A percentile compares a stretch with the other conserved stretches of the same genome.
Evolutionary conservation across 1,140 invertebrate genomes (phyloP).

Genomic region (Eufriesea mexicana): DNA sequence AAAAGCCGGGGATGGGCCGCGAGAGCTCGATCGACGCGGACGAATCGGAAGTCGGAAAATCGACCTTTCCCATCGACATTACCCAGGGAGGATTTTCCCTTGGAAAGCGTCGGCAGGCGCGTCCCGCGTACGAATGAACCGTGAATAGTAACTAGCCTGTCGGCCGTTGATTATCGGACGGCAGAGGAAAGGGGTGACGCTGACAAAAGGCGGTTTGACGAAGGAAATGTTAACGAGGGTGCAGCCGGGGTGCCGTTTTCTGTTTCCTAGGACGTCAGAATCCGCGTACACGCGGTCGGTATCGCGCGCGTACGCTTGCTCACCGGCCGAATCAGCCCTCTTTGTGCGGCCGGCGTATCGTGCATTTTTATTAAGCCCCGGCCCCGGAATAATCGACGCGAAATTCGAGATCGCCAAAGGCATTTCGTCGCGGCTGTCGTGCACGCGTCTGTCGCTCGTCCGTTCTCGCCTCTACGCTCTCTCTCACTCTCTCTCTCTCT

Average conservation of each 20-base stretch:
- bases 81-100: neutral
- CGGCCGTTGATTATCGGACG: conserved; percentile 22
- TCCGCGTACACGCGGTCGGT: conserved; percentile 12
- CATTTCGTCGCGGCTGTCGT: conserved; percentile 31
- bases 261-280: conserved; percentile 65
- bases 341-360: conserved; percentile 57
- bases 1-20: neutral
- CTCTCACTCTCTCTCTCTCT: neutral
- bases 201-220: conserved; percentile 62
- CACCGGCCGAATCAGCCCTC: conserved; percentile 37
- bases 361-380: conserved; percentile 65
- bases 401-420: conserved; percentile 66
- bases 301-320: neutral
- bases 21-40: no score
- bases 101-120: no score
- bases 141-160: conserved; percentile 27
- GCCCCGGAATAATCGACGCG: conserved; percentile 60
- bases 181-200: conserved; percentile 51
- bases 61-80: conserved; percentile 15
- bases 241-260: conserved; percentile 31
- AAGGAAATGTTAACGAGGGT: conserved; percentile 68
- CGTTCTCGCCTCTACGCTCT: neutral
- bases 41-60: neutral
- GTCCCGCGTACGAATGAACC: neutral
- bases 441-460: neutral